These are phyloP conservation scores for Carapus acus DNA, from an alignment of 2,797 vertebrate species.

Conservation along the genomic window DNA sequence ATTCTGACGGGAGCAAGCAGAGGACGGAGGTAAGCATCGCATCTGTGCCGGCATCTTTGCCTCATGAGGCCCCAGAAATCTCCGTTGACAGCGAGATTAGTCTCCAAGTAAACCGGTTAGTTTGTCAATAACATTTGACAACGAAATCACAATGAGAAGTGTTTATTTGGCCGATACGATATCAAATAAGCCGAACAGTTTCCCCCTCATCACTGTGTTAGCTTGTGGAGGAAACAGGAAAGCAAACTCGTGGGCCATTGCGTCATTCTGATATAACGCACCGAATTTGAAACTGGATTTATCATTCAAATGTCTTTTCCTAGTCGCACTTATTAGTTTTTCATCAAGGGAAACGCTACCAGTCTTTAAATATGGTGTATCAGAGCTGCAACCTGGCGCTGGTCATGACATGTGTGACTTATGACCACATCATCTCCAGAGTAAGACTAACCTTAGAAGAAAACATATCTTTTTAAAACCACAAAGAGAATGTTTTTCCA, in stretches of 20 bases:
- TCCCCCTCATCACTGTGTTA: neutral
- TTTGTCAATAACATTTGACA: neutral
- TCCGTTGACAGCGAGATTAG: neutral
- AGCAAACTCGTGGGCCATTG: neutral
- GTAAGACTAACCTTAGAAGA: no score
- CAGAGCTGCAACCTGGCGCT: no score
- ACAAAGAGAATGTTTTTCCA: no score
- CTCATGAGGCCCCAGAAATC: neutral
- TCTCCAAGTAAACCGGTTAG: neutral
- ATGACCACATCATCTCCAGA: no score
- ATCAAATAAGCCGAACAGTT: accelerated
- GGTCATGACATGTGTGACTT: no score
- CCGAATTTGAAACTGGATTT: no score
- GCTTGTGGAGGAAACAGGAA: neutral
- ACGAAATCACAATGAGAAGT: neutral
- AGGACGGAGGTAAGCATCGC: constrained; percentile 25
- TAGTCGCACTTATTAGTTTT: no score
- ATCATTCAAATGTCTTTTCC: no score
- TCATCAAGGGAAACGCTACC: no score
- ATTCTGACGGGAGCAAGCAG: constrained; percentile 16
- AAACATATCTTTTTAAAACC: no score
- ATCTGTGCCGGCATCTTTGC: constrained; percentile 7
- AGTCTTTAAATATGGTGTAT: no score
- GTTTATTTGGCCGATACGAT: no score
- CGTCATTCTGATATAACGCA: neutral